A percentile compares a stretch with the other conserved stretches of the same genome.
Conservation (phyloP, 2,888 invertebrate genomes). For the Acholoe squamosa region DNA sequence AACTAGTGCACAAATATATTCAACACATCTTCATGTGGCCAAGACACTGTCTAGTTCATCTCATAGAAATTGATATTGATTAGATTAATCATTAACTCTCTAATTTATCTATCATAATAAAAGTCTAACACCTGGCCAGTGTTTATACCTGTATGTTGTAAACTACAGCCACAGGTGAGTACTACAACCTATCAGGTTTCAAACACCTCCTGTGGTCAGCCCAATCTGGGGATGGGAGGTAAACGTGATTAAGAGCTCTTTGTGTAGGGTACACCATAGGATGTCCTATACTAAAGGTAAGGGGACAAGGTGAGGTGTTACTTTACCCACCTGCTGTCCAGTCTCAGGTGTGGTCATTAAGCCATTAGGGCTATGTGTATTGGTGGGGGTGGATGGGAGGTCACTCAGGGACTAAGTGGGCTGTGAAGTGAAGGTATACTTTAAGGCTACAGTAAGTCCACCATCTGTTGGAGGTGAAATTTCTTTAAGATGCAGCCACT, state of each 20-base stretch:
- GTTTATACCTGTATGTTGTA: too few species aligned
- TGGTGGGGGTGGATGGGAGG: neutral
- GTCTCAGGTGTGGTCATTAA: neutral
- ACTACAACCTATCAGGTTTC: neutral
- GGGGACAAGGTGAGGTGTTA: constrained; percentile 12
- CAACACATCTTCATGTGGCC: too few species aligned
- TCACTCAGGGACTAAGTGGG: neutral
- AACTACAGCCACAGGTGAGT: neutral
- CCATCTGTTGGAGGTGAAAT: too few species aligned
- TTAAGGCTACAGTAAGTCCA: too few species aligned
- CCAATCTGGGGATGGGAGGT: neutral
- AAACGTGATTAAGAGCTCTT: constrained; percentile 18
- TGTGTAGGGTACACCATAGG: neutral
- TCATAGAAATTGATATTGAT: too few species aligned
- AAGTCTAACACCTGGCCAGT: too few species aligned
- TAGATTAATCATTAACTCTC: too few species aligned
- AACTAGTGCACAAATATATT: too few species aligned
- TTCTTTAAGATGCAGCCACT: too few species aligned
- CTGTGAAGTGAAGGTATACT: neutral
- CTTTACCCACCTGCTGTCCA: constrained; percentile 15
- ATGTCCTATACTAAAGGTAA: neutral
- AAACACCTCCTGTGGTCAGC: neutral
- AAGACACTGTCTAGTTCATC: too few species aligned
- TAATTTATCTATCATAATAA: too few species aligned
- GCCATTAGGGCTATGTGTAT: neutral